These are phyloP conservation scores for Pyrocoelia pectoralis DNA, from an alignment of 2,888 invertebrate genomes.

Conservation along the genomic window DNA sequence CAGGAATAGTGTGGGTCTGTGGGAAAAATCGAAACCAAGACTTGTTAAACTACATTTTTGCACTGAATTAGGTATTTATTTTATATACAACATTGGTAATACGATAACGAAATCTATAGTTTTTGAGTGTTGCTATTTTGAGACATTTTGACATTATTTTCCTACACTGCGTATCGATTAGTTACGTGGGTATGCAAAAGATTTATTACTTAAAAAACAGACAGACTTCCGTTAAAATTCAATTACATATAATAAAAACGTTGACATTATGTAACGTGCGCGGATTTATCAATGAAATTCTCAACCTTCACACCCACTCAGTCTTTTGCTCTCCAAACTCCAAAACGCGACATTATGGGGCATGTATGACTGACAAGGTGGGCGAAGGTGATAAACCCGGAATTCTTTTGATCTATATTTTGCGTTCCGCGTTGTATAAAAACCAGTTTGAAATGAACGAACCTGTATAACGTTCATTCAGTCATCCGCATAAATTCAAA, in stretches of 20 bases:
- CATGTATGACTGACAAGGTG: slow-evolving; percentile 9
- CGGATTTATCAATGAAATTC: slow-evolving; percentile 5
- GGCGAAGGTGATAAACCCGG: slow-evolving; percentile 19
- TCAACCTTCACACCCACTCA: slow-evolving; percentile 1
- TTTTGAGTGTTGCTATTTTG: too few species aligned
- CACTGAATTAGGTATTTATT: too few species aligned
- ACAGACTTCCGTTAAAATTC: neutral
- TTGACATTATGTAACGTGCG: neutral
- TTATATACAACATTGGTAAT: too few species aligned
- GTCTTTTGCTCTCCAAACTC: neutral
- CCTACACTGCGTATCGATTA: slow-evolving; percentile 3
- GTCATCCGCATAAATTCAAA: slow-evolving; percentile 18
- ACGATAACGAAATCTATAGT: too few species aligned
- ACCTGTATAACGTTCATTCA: slow-evolving; percentile 19
- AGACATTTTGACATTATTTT: too few species aligned
- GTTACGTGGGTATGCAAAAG: neutral
- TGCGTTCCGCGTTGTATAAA: slow-evolving; percentile 15
- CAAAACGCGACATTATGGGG: neutral
- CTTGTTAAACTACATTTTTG: too few species aligned
- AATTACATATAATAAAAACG: slow-evolving; percentile 2
- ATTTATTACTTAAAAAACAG: neutral
- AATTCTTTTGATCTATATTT: slow-evolving; percentile 16
- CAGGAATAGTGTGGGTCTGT: too few species aligned
- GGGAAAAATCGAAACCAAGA: too few species aligned
- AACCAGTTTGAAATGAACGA: slow-evolving; percentile 14